A percentile compares a stretch with the other conserved stretches of the same genome.
These are phyloP conservation scores for Microctonus aethiopoides DNA, from an alignment of 2,888 invertebrate genomes.

Conservation along the genomic window DNA sequence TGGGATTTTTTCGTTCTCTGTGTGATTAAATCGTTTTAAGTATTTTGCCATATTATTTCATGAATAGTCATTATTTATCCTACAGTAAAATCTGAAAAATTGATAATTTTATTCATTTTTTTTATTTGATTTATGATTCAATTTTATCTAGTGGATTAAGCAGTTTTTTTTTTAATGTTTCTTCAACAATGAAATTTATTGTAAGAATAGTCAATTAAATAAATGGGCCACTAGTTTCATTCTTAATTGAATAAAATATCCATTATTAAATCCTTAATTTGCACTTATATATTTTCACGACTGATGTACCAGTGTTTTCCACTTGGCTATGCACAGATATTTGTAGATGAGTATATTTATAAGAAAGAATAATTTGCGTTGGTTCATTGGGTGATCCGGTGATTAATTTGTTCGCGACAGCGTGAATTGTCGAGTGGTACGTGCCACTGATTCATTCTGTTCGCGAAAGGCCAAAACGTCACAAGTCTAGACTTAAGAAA, in stretches of 20 bases:
- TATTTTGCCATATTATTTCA: too few species aligned
- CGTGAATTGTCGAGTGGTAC: slow-evolving; percentile 37
- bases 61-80: too few species aligned
- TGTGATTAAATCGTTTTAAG: too few species aligned
- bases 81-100: too few species aligned
- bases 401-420: slow-evolving; percentile 42
- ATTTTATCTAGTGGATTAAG: too few species aligned
- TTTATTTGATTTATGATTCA: too few species aligned
- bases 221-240: too few species aligned
- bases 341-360: not conserved
- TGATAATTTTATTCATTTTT: too few species aligned
- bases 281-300: not conserved
- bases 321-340: not conserved
- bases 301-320: not conserved
- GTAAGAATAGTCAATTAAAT: too few species aligned
- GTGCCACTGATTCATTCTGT: slow-evolving; percentile 27
- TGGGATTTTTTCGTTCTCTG: too few species aligned
- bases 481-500: not conserved
- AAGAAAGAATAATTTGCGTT: not conserved
- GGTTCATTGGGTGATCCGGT: slow-evolving; percentile 32
- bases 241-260: not conserved
- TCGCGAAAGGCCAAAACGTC: slow-evolving; percentile 17
- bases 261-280: not conserved
- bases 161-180: too few species aligned
- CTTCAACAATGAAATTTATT: too few species aligned